These are phyloP conservation scores for Hetaerina americana DNA, from an alignment of 1,140 invertebrate species.

Conservation along the genomic window DNA sequence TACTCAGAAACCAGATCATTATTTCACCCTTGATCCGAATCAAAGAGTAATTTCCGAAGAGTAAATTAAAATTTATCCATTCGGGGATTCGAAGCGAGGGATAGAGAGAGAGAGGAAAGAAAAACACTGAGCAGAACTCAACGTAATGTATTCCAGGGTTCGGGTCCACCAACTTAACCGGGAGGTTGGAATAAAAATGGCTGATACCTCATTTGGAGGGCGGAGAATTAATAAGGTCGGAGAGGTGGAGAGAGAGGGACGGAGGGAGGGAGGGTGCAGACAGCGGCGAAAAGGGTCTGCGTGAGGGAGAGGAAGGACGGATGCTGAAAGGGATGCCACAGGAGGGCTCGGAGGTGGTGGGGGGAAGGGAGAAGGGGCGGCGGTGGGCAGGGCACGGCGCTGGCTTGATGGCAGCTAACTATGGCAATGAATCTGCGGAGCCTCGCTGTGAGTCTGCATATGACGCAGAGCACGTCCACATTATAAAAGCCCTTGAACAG, in stretches of 20 bases:
- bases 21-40: too few relatives aligned
- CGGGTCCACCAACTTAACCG: too few relatives aligned
- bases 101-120: too few relatives aligned
- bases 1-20: too few relatives aligned
- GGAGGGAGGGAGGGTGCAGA: neutral
- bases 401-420: neutral
- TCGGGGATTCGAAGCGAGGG: too few relatives aligned
- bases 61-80: too few relatives aligned
- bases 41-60: too few relatives aligned
- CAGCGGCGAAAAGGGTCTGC: neutral
- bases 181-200: too few relatives aligned
- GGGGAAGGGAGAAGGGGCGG: neutral
- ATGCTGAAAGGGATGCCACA: neutral
- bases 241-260: neutral
- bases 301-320: neutral
- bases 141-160: too few relatives aligned
- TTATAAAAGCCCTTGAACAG: neutral
- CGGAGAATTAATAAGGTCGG: neutral
- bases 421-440: neutral
- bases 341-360: neutral
- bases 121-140: too few relatives aligned
- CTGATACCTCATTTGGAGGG: too few relatives aligned
- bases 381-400: too few relatives aligned
- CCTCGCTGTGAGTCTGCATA: neutral
- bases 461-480: neutral